Percentiles rank a stretch among this genome's conserved stretches.
These are phyloP conservation scores for Schlechtendalia chinensis DNA, from an alignment of 1,140 invertebrate genomes.

Conservation along the genomic window DNA sequence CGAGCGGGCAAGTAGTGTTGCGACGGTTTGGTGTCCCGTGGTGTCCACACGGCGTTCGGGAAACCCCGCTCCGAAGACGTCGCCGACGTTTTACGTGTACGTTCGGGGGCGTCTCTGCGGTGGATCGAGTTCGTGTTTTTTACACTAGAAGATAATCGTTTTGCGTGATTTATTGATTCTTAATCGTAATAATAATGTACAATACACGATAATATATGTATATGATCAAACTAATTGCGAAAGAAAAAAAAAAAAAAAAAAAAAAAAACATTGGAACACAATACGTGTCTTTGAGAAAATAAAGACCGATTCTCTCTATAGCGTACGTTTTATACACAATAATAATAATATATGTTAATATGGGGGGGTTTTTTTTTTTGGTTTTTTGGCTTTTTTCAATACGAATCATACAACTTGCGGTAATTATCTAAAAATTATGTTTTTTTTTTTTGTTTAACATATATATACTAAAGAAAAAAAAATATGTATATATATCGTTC, in stretches of 20 bases:
- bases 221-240: constrained; percentile 13
- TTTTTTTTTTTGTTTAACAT: not conserved
- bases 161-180: constrained; percentile 6
- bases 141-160: constrained; percentile 33
- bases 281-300: constrained; percentile 2
- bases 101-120: too few species aligned
- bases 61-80: too few species aligned
- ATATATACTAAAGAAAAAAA: constrained; percentile 21
- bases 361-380: not conserved
- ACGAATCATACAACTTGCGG: constrained; percentile 5
- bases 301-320: constrained; percentile 7
- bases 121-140: constrained; percentile 11
- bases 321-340: not conserved
- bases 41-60: too few species aligned
- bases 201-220: constrained; percentile 12
- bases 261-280: not conserved
- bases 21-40: too few species aligned
- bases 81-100: too few species aligned
- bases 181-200: constrained; percentile 29
- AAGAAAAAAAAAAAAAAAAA: constrained; percentile 13
- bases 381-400: too few species aligned
- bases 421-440: constrained; percentile 24
- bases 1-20: too few species aligned
- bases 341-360: constrained; percentile 11
- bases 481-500: not conserved